A percentile compares a stretch with the other conserved stretches of the same genome.
Evolutionary conservation across 1,140 invertebrate genomes (phyloP).

Genomic region (Teleogryllus occipitalis): DNA sequence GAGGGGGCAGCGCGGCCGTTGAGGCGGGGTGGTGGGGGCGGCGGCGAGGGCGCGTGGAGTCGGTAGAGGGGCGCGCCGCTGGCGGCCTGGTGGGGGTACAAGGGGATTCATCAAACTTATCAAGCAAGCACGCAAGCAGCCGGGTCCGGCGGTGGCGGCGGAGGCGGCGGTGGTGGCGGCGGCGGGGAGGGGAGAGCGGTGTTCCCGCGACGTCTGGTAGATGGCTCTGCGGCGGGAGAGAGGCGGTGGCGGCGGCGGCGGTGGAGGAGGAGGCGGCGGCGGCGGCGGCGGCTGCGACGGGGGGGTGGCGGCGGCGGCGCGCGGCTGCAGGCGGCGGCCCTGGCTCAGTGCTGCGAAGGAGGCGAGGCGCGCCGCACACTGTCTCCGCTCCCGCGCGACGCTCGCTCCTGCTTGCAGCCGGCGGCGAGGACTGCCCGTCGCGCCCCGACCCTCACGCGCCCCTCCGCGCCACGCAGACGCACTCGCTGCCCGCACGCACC

Average conservation of each 20-base stretch:
- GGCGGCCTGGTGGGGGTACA: neutral
- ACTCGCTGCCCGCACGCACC: no score
- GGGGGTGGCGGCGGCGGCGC: no score
- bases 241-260: neutral
- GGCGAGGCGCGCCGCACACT: no score
- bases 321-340: no score
- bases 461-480: no score
- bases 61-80: neutral
- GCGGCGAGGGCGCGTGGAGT: neutral
- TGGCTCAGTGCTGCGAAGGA: no score
- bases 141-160: neutral
- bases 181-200: slow-evolving; percentile 8
- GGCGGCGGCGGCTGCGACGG: no score
- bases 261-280: no score
- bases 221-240: neutral
- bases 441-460: no score
- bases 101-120: slow-evolving; percentile 20
- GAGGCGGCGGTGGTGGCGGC: neutral
- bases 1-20: neutral
- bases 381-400: no score
- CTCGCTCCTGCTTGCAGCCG: no score
- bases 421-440: no score
- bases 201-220: neutral
- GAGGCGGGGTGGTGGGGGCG: slow-evolving; percentile 9
- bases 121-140: slow-evolving; percentile 8